Base-by-base conservation (phyloP, 2,888 invertebrate species). In the Drosophila lacicola region DNA sequence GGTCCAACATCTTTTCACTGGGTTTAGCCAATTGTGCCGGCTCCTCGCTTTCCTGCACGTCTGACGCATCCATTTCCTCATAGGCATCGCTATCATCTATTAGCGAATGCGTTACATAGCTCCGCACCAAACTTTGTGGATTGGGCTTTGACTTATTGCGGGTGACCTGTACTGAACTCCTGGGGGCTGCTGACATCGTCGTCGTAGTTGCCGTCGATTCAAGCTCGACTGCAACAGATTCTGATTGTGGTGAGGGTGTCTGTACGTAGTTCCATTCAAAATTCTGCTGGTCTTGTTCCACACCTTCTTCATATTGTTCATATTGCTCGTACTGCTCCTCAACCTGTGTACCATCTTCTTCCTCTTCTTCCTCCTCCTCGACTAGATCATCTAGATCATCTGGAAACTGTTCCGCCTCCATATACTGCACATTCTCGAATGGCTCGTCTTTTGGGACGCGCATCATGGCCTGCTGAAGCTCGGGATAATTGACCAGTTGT, bases 1-100 rank as follows among this genome's bases (percentile, higher is more conserved):
- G 54, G 6, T 88, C 66, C 10, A 82, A 13, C 69, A 84, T 70
- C 60, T 86, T 86, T 6, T 84, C 80, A 51, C 76, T 83, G 19
- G 81, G 82, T 21, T 56, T 63, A 1, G 66, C 51, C 36, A 75
- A 25, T 6, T 54, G 46, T 2, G 13, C 47, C 1, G 70, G 53
- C n/a, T 78, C 78, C 2, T 70, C 80, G 11, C n/a, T 58, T 19
- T 33, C 39, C 39, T 37, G n/a, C 2, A 14, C n/a, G 0, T 49
- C 13, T 2, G 13, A 1, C 6, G 8, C n/a, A 4, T 54, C 49
- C 0, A 34, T 5, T 19, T 70, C 58, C 6, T 42, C 58, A 25
- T 41, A 71, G 14, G 8, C 57, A 54, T 67, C 60, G 8, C 3
- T 44, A 0, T 33, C 61, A 19, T 47, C 39, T 2, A 19, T 21